These are phyloP conservation scores for Menidia beryllina DNA, from an alignment of 2,113 vertebrate genomes.

Conservation along the genomic window DNA sequence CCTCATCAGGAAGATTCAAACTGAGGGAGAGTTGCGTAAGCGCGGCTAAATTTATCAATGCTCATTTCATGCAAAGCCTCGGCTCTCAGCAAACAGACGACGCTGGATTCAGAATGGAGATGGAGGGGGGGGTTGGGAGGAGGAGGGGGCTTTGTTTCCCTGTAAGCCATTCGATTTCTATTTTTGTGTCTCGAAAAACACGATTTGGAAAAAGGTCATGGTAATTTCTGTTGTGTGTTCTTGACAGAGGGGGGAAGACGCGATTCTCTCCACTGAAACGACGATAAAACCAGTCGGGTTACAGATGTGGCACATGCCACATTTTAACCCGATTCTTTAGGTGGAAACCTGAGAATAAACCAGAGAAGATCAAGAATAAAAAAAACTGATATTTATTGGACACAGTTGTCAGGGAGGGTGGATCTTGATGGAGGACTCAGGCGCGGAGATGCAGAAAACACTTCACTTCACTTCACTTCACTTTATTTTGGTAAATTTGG, in stretches of 20 bases:
- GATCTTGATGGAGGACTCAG: no score
- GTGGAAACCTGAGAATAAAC: no score
- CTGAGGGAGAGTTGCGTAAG: conserved; percentile 80
- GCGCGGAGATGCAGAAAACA: no score
- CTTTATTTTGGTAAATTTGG: no score
- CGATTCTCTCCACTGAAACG: conserved; percentile 37
- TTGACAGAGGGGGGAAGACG: conserved; percentile 47
- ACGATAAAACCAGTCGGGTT: conserved; percentile 64
- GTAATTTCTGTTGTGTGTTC: conserved; percentile 70
- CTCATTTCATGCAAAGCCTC: conserved; percentile 82
- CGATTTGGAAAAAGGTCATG: conserved; percentile 56
- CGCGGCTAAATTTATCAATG: conserved; percentile 83
- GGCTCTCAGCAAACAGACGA: conserved; percentile 74
- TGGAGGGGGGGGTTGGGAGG: no score
- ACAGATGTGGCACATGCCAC: conserved; percentile 44
- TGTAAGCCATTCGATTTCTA: conserved; percentile 69
- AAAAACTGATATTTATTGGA: no score
- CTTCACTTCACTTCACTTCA: no score
- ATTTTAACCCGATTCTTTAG: no score
- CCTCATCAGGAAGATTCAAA: conserved; percentile 83
- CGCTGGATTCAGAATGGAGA: conserved; percentile 61
- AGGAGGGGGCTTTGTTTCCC: conserved; percentile 72
- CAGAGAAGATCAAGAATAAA: no score
- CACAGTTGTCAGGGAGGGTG: no score
- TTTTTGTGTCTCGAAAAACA: conserved; percentile 68